A percentile compares a stretch with the other conserved stretches of the same genome.
phyloP scores from a whole-genome alignment of 2,888 invertebrate species.

The Dastarcus helophoroides region DNA sequence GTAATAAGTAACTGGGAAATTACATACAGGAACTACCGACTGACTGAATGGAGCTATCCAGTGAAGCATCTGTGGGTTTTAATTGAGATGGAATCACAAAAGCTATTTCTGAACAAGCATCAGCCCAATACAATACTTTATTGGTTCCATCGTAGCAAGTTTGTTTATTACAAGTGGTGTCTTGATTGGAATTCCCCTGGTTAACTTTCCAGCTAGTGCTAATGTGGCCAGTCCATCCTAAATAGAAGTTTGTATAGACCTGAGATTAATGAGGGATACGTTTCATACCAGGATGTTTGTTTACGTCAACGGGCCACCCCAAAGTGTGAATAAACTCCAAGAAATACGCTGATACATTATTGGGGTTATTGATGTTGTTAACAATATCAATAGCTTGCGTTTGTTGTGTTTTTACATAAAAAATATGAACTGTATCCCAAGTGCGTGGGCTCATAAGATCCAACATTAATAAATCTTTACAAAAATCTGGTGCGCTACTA shows the following conservation, averaged over 20 bases:
- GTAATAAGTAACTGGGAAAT: too few species aligned
- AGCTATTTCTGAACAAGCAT: slow-evolving; percentile 87
- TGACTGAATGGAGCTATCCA: too few species aligned
- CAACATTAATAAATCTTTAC: slow-evolving; percentile 64
- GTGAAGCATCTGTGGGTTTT: slow-evolving; percentile 25
- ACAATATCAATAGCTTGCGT: slow-evolving; percentile 67
- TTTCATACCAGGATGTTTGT: slow-evolving; percentile 63
- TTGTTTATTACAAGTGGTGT: slow-evolving; percentile 14
- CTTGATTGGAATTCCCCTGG: too few species aligned
- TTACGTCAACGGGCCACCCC: slow-evolving; percentile 79
- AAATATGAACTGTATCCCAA: slow-evolving; percentile 85
- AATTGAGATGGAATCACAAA: slow-evolving; percentile 73
- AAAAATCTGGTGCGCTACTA: slow-evolving; percentile 57
- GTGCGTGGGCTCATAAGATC: slow-evolving; percentile 82
- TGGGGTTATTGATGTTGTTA: slow-evolving; percentile 47
- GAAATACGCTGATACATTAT: slow-evolving; percentile 40
- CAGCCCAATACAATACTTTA: slow-evolving; percentile 89
- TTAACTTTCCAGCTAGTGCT: slow-evolving; percentile 64
- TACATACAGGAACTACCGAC: too few species aligned
- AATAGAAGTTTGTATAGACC: slow-evolving; percentile 8
- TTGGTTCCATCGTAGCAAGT: slow-evolving; percentile 65
- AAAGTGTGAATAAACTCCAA: slow-evolving; percentile 55
- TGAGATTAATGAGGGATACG: too few species aligned
- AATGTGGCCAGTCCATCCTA: slow-evolving; percentile 79
- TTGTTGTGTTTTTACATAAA: slow-evolving; percentile 86